Percentiles rank a stretch among this genome's conserved stretches.
These are phyloP conservation scores for Rotaria macrura DNA, from an alignment of 2,888 invertebrate species.

Conservation along the genomic window DNA sequence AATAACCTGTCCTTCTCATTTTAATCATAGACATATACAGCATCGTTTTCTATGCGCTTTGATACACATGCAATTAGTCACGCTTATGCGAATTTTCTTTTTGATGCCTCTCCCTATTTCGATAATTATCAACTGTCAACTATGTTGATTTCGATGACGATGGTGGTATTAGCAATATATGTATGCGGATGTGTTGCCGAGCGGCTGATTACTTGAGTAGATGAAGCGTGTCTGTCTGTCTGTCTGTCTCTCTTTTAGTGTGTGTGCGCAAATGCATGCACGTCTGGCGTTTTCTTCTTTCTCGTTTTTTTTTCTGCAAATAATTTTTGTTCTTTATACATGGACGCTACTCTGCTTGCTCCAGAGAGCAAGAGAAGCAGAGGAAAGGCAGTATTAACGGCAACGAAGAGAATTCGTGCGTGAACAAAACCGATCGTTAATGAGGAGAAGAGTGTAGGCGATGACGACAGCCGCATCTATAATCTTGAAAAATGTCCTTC, in stretches of 20 bases:
- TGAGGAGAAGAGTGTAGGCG: not conserved
- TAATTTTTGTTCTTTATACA: not conserved
- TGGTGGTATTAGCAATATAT: not conserved
- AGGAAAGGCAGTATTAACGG: not conserved
- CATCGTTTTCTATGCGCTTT: not conserved
- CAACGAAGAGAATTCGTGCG: constrained; percentile 22
- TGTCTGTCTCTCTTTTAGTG: not conserved
- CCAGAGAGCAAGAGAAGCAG: not conserved
- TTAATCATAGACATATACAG: not conserved
- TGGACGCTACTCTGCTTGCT: not conserved
- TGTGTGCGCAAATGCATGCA: not conserved
- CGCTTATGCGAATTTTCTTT: not conserved
- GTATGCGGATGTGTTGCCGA: not conserved
- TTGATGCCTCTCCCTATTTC: not conserved
- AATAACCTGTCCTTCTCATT: not conserved
- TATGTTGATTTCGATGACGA: not conserved
- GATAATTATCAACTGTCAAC: not conserved
- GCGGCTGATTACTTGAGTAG: not conserved
- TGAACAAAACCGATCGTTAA: constrained; percentile 23
- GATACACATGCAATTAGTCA: not conserved
- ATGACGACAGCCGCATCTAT: constrained; percentile 10
- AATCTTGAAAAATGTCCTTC: constrained; percentile 15
- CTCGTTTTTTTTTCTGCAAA: not conserved
- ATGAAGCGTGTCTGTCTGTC: constrained; percentile 10
- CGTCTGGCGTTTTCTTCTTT: not conserved